Evolutionary conservation across 2,888 invertebrate species (phyloP).

Genomic region (Alloplasta piceator): DNA sequence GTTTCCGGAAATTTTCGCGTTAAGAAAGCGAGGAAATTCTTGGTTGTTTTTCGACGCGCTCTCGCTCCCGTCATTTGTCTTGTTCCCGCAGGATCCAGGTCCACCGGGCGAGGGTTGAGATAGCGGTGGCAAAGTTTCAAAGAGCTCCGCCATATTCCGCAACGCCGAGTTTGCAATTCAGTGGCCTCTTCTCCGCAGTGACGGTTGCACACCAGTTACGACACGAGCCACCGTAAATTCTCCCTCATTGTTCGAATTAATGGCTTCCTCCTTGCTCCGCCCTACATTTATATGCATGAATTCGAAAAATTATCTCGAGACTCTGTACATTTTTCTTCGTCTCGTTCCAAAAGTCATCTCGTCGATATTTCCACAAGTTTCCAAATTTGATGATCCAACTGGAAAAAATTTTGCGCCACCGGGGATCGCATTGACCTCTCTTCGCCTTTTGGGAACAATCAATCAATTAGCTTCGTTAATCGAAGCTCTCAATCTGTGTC

Average conservation of each 20-base stretch:
- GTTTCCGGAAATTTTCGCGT: not conserved
- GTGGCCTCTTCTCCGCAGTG: constrained; percentile 66
- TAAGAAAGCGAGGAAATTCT: not conserved
- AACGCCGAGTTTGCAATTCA: constrained; percentile 70
- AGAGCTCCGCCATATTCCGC: constrained; percentile 67
- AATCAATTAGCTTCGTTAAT: too few relatives aligned
- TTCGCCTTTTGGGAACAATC: too few relatives aligned
- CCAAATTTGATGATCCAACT: too few relatives aligned
- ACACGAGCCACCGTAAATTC: constrained; percentile 74
- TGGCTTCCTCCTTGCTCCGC: constrained; percentile 47
- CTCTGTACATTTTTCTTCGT: too few relatives aligned
- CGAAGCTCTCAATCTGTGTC: too few relatives aligned
- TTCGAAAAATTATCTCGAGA: constrained; percentile 10
- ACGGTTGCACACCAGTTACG: constrained; percentile 60
- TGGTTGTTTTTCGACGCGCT: constrained; percentile 45
- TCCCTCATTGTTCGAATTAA: constrained; percentile 69
- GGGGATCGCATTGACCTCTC: too few relatives aligned
- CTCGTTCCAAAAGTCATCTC: too few relatives aligned
- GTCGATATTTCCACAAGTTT: too few relatives aligned
- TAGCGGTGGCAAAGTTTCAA: constrained; percentile 78
- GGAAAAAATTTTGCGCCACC: too few relatives aligned
- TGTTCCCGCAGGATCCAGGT: constrained; percentile 67
- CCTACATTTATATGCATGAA: constrained; percentile 1
- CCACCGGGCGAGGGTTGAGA: constrained; percentile 63
- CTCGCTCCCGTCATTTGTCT: constrained; percentile 78